Evolutionary conservation across 2,888 invertebrate species (phyloP).

Genomic region (Drosophila emarginata): DNA sequence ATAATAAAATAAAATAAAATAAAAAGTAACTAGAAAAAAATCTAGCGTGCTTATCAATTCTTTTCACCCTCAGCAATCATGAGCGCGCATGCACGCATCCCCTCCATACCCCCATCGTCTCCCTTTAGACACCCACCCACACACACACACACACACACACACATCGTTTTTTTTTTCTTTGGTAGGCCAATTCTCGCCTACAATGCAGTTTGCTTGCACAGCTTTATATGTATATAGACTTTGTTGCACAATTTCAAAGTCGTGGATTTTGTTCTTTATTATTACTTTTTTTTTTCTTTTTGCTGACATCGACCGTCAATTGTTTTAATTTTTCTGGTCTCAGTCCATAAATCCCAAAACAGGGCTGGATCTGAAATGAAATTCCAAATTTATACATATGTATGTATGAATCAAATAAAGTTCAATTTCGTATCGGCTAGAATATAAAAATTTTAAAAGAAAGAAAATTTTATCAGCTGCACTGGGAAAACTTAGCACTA

Average conservation of each 20-base stretch:
- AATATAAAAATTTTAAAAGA: too few species aligned
- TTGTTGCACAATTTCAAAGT: constrained; percentile 61
- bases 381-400: too few species aligned
- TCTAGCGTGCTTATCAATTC: constrained; percentile 66
- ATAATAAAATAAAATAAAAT: constrained; percentile 18
- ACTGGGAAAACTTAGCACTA: too few species aligned
- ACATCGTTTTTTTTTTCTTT: constrained; percentile 4
- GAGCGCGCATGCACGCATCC: background rate
- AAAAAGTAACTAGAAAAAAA: constrained; percentile 24
- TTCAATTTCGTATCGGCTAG: too few species aligned
- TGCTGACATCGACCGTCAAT: constrained; percentile 3
- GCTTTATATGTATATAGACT: constrained; percentile 7
- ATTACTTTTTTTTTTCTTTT: background rate
- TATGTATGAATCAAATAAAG: too few species aligned
- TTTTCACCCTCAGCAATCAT: constrained; percentile 6
- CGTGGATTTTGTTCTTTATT: constrained; percentile 20
- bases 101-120: background rate
- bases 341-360: background rate
- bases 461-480: too few species aligned
- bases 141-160: constrained; percentile 14
- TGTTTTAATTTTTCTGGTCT: background rate
- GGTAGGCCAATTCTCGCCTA: constrained; percentile 68
- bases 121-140: too few species aligned
- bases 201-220: constrained; percentile 56
- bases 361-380: background rate